These are phyloP conservation scores for Drosophila percnosoma DNA, from an alignment of 2,888 invertebrate species.

Conservation along the genomic window DNA sequence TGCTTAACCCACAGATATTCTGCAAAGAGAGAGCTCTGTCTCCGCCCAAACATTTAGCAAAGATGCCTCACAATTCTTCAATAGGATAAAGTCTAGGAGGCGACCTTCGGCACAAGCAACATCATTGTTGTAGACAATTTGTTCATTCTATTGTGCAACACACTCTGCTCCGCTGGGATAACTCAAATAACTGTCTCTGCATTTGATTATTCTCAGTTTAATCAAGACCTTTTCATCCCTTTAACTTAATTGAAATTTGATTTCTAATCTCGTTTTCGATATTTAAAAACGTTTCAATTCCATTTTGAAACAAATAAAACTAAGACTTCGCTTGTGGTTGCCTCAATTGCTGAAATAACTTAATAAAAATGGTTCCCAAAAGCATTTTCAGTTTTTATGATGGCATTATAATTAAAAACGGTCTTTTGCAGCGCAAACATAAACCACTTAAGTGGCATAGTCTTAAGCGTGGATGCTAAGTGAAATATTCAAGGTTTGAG, in stretches of 20 bases:
- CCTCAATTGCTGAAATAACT: neutral
- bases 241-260: neutral
- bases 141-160: too few species aligned
- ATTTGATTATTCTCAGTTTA: too few species aligned
- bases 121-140: neutral
- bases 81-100: neutral
- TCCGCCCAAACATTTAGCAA: slow-evolving; percentile 1
- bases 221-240: neutral
- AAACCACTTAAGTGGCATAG: neutral
- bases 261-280: neutral
- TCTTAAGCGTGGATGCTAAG: neutral
- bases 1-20: slow-evolving; percentile 21
- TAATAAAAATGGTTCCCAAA: neutral
- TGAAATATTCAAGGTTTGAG: neutral
- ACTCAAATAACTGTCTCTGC: neutral
- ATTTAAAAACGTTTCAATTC: neutral
- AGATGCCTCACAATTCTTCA: neutral
- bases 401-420: neutral
- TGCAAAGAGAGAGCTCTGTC: neutral
- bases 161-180: neutral
- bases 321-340: neutral
- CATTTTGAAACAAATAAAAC: neutral
- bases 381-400: neutral
- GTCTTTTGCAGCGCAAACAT: neutral
- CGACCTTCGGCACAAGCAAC: slow-evolving; percentile 9